A percentile compares a stretch with the other conserved stretches of the same genome.
phyloP scores from a whole-genome alignment of 2,888 invertebrate species.

The Anorthoa munda region DNA sequence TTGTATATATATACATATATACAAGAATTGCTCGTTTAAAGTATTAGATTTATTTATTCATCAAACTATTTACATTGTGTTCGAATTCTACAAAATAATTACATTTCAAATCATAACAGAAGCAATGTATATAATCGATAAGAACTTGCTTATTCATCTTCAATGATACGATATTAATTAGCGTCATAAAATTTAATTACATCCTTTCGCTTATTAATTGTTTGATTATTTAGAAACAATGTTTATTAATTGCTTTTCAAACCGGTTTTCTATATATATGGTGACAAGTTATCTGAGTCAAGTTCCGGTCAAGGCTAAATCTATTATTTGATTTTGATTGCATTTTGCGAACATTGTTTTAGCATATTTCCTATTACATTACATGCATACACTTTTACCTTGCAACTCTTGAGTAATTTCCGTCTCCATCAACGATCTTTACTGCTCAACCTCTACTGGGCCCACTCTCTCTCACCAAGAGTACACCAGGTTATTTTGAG shows the following conservation, averaged over 20 bases:
- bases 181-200: background rate
- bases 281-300: conserved; percentile 1
- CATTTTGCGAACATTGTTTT: background rate
- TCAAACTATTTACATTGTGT: no score
- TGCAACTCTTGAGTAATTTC: background rate
- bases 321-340: background rate
- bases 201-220: background rate
- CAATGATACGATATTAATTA: background rate
- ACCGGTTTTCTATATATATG: background rate
- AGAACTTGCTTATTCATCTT: background rate
- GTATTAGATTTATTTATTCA: no score
- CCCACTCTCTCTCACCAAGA: no score
- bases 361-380: background rate
- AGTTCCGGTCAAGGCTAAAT: conserved; percentile 13
- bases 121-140: background rate
- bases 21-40: no score
- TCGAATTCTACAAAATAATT: no score
- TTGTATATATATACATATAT: no score
- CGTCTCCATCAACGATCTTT: background rate
- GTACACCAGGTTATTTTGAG: no score
- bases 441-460: no score
- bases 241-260: background rate
- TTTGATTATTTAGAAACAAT: background rate
- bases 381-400: background rate
- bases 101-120: no score